phyloP scores from a whole-genome alignment of 2,113 vertebrate genomes.

The Scolopax mira region DNA sequence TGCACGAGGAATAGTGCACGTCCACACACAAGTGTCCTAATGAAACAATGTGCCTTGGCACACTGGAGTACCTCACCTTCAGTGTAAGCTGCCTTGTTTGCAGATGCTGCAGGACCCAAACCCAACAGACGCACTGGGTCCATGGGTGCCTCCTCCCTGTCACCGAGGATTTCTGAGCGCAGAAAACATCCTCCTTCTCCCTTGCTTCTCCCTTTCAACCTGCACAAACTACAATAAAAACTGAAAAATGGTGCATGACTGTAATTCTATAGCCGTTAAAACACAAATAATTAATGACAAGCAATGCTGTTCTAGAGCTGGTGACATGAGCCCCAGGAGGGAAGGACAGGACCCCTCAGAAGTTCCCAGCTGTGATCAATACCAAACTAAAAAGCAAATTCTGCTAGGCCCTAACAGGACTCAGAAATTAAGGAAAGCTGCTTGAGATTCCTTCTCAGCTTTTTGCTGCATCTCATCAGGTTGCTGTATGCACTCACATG shows the following conservation, averaged over 20 bases:
- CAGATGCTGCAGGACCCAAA: not conserved
- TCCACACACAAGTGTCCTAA: no score
- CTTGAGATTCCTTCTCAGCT: not conserved
- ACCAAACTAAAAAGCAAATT: not conserved
- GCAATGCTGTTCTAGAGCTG: not conserved
- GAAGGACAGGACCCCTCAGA: not conserved
- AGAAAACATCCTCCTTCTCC: not conserved
- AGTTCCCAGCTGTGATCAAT: not conserved
- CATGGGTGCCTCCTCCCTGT: not conserved
- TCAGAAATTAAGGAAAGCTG: not conserved
- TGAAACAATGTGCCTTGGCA: no score
- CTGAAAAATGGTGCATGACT: not conserved
- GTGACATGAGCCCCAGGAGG: not conserved
- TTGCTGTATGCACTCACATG: not conserved
- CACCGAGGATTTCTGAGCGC: no score
- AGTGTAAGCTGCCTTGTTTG: not conserved
- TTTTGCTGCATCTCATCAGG: not conserved
- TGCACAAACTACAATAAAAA: not conserved
- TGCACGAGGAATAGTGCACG: accelerated
- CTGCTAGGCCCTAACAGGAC: not conserved
- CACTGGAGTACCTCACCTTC: accelerated
- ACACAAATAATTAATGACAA: not conserved
- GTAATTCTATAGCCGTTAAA: not conserved
- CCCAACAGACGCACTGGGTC: not conserved
- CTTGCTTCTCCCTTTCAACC: not conserved